Percentiles rank a stretch among this genome's conserved stretches.
These are phyloP conservation scores for Mormyrus iriodes DNA, from an alignment of 2,113 vertebrate species.

Conservation along the genomic window DNA sequence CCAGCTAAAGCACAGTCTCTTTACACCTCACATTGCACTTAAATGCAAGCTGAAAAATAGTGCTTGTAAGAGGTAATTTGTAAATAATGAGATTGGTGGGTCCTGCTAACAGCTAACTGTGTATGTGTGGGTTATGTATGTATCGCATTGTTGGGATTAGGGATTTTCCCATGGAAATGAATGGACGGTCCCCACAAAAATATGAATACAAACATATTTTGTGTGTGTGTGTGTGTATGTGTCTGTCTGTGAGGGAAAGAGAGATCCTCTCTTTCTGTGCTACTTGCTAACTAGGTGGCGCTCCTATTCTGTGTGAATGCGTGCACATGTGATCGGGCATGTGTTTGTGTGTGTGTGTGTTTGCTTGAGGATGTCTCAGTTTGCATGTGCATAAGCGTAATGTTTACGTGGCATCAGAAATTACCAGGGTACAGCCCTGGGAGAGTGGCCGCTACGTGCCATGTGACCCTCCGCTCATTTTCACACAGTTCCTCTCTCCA, in stretches of 20 bases:
- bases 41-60: not conserved
- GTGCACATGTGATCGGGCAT: not conserved
- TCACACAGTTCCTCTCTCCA: slow-evolving; percentile 30
- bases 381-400: not conserved
- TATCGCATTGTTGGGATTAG: not conserved
- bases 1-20: not conserved
- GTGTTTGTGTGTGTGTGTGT: not conserved
- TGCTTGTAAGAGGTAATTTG: not conserved
- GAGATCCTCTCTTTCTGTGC: not conserved
- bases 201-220: not conserved
- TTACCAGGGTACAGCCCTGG: not conserved
- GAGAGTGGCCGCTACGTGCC: not conserved
- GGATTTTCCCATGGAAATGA: not conserved
- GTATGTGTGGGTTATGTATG: not conserved
- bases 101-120: not conserved
- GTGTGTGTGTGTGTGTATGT: not conserved
- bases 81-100: not conserved
- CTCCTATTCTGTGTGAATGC: not conserved
- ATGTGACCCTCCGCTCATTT: not conserved
- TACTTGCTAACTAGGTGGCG: not conserved
- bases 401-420: not conserved
- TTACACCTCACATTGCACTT: not conserved
- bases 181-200: not conserved
- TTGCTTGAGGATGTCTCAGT: not conserved
- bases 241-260: not conserved